Conservation (phyloP, 2,113 vertebrate species). For the Etia nguti region DNA sequence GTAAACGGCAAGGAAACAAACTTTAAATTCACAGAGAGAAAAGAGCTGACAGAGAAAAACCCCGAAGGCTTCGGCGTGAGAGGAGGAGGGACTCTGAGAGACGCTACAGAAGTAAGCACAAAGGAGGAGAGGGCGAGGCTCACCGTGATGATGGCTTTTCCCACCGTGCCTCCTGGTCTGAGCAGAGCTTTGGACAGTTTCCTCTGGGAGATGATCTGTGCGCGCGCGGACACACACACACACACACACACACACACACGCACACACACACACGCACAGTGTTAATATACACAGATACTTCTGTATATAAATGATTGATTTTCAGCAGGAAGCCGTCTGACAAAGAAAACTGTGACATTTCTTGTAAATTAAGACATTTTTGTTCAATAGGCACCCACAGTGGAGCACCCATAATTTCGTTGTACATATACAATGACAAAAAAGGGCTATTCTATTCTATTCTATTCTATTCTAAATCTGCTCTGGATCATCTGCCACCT, state of each 20-base stretch:
- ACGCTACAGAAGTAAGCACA: background rate
- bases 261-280: background rate
- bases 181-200: constrained; percentile 92
- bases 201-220: constrained; percentile 93
- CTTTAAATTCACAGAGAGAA: background rate
- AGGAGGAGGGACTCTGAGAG: background rate
- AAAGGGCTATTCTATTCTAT: background rate
- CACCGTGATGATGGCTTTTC: constrained; percentile 93
- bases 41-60: background rate
- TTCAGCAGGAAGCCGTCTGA: background rate
- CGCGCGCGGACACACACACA: background rate
- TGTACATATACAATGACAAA: background rate
- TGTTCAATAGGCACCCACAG: background rate
- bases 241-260: background rate
- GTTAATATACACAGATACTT: background rate
- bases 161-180: constrained; percentile 89
- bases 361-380: background rate
- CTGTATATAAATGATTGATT: background rate
- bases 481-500: background rate
- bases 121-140: constrained; percentile 19
- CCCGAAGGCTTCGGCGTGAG: background rate
- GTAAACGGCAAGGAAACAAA: background rate
- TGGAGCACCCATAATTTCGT: background rate
- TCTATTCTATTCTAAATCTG: background rate
- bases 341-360: background rate